These are phyloP conservation scores for Neotoma lepida DNA, from an alignment of 2,113 vertebrate species.

Conservation along the genomic window DNA sequence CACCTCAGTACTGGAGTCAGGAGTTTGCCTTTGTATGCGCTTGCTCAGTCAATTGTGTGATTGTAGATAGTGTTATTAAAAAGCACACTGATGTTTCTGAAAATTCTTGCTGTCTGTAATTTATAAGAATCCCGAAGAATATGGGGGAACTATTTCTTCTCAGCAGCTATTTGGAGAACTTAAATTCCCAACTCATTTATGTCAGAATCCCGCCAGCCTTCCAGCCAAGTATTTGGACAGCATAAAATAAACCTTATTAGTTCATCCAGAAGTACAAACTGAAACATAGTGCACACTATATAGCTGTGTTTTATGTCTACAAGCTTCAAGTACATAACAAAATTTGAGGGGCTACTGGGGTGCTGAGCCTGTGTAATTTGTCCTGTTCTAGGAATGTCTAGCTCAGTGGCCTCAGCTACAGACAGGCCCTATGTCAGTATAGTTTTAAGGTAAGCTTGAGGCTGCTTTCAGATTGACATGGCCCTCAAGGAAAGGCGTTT, in stretches of 20 bases:
- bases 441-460: constrained; percentile 79
- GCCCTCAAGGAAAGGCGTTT: constrained; percentile 74
- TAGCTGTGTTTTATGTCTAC: constrained; percentile 73
- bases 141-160: constrained; percentile 34
- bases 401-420: constrained; percentile 78
- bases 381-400: constrained; percentile 81
- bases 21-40: constrained; percentile 14
- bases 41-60: not conserved
- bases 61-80: not conserved
- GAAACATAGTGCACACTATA: constrained; percentile 66
- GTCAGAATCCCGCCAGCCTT: constrained; percentile 1
- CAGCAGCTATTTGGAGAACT: constrained; percentile 33
- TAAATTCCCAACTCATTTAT: constrained; percentile 10
- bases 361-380: constrained; percentile 71
- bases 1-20: not conserved
- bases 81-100: not conserved
- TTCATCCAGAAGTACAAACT: not conserved
- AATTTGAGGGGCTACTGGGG: constrained; percentile 1
- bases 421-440: constrained; percentile 81
- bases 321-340: constrained; percentile 78
- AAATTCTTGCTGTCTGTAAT: not conserved
- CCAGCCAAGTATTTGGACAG: not conserved
- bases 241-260: constrained; percentile 25
- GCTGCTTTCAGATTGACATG: constrained; percentile 78
- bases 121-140: constrained; percentile 23